phyloP scores from a whole-genome alignment of 2,113 vertebrate species.

The Apistogramma diplotaenia region DNA sequence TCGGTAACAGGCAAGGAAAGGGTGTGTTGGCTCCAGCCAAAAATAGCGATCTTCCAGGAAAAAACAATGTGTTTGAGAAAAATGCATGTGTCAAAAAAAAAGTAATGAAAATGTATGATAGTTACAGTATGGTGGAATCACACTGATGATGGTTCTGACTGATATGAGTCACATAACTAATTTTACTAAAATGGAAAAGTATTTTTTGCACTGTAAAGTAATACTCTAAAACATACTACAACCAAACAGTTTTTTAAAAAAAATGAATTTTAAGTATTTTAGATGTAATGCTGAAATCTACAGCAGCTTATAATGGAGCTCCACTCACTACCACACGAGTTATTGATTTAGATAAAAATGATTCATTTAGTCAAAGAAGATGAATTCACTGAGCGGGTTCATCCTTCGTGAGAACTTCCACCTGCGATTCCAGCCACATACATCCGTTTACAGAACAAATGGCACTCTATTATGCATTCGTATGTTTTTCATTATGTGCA shows the following conservation, averaged over 20 bases:
- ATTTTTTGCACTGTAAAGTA: background rate
- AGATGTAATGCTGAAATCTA: background rate
- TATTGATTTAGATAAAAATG: background rate
- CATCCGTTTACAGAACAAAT: background rate
- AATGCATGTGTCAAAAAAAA: slow-evolving; percentile 15
- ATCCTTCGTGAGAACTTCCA: background rate
- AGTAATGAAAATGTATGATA: background rate
- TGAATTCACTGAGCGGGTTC: background rate
- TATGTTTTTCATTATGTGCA: background rate
- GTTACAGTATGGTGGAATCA: background rate
- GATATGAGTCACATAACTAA: background rate
- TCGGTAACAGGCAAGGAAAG: slow-evolving; percentile 29
- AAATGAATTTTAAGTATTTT: background rate
- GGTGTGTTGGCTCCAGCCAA: slow-evolving; percentile 23
- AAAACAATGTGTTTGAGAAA: slow-evolving; percentile 49
- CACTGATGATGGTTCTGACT: background rate
- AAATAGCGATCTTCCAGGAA: slow-evolving; percentile 55
- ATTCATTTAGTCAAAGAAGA: background rate
- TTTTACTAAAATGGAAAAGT: background rate
- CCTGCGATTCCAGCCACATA: slow-evolving; percentile 20
- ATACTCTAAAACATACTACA: background rate
- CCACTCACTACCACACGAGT: background rate
- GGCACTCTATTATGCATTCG: background rate
- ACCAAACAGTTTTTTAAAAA: background rate
- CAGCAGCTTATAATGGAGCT: background rate